Percentiles rank a stretch among this genome's conserved stretches.
Conservation (phyloP, 2,113 vertebrate genomes). For the Thermophis baileyi region DNA sequence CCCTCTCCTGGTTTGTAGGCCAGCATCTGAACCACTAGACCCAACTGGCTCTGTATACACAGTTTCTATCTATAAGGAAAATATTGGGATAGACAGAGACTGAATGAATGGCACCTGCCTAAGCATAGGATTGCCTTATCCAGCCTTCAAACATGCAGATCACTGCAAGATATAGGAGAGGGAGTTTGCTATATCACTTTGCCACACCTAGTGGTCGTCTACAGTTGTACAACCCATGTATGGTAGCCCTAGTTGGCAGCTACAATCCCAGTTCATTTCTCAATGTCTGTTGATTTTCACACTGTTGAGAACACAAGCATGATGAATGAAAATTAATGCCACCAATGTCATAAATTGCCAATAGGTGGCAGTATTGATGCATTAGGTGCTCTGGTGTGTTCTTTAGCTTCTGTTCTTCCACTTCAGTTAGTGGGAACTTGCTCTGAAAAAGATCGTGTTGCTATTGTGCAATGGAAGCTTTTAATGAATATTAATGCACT, state of each 20-base stretch:
- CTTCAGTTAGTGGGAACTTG: not conserved
- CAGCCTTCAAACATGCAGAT: not conserved
- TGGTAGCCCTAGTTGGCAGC: not conserved
- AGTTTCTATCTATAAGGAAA: not conserved
- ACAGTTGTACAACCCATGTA: not conserved
- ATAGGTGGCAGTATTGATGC: not conserved
- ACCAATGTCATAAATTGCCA: not conserved
- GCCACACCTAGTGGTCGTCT: not conserved
- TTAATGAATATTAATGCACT: not conserved
- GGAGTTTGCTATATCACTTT: not conserved
- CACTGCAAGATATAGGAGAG: not conserved
- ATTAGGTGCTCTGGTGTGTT: not conserved
- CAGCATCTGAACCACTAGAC: not conserved
- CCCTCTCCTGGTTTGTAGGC: not conserved
- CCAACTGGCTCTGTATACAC: not conserved
- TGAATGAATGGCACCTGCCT: not conserved
- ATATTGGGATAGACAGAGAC: not conserved
- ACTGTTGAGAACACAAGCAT: not conserved
- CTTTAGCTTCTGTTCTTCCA: not conserved
- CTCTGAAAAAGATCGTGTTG: not conserved
- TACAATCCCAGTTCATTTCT: not conserved
- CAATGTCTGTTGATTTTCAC: not conserved
- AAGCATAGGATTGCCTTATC: not conserved
- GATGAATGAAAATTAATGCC: not conserved
- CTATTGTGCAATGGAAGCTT: not conserved